phyloP scores from a whole-genome alignment of 2,888 invertebrate species.

The Folsomia manolachei region DNA sequence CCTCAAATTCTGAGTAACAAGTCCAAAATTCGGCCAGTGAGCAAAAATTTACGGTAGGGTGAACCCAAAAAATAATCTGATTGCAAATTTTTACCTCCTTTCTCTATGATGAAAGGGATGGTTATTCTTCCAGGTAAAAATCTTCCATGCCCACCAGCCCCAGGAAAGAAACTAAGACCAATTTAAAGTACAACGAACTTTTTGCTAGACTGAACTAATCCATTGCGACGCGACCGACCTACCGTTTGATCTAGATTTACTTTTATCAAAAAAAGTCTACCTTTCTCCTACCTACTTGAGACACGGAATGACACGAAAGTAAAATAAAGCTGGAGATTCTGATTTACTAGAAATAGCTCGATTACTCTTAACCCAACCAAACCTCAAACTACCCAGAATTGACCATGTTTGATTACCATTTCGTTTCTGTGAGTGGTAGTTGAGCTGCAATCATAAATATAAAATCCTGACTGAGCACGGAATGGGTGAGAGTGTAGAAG shows the following conservation, averaged over 20 bases:
- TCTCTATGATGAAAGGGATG: not conserved
- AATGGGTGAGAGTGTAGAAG: too few relatives aligned
- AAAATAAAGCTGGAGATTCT: not conserved
- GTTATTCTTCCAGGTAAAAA: not conserved
- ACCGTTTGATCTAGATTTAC: not conserved
- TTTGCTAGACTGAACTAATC: not conserved
- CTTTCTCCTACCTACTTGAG: too few relatives aligned
- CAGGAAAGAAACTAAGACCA: too few relatives aligned
- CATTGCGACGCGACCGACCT: too few relatives aligned
- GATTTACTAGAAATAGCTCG: not conserved
- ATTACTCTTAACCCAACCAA: not conserved
- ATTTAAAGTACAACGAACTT: slow-evolving; percentile 6
- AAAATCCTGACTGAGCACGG: too few relatives aligned
- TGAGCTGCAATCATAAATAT: not conserved
- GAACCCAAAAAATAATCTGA: too few relatives aligned
- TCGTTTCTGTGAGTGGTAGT: not conserved
- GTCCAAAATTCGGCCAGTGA: too few relatives aligned
- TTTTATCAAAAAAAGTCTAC: too few relatives aligned
- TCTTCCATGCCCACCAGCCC: not conserved
- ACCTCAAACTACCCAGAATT: not conserved
- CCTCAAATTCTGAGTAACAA: too few relatives aligned
- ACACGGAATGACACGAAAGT: not conserved
- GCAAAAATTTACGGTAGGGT: too few relatives aligned
- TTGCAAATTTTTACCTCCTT: too few relatives aligned
- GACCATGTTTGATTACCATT: not conserved